phyloP scores from a whole-genome alignment of 2,797 vertebrate genomes.

The Erithacus rubecula region DNA sequence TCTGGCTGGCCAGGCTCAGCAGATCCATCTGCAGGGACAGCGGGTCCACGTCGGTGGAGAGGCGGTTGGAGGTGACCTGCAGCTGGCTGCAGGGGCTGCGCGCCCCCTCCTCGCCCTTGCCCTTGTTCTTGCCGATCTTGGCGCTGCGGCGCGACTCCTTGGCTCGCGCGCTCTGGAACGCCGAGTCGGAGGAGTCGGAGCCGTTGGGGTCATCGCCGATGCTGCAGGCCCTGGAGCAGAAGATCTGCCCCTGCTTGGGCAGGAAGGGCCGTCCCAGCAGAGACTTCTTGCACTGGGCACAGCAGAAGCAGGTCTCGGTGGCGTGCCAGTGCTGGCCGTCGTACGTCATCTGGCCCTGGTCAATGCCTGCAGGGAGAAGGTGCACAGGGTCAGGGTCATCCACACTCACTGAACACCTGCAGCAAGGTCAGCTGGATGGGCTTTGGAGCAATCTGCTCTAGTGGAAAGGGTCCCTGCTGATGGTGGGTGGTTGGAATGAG shows the following conservation, averaged over 20 bases:
- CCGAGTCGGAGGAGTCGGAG: constrained; percentile 94
- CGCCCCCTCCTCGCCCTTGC: constrained; percentile 74
- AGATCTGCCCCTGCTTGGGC: constrained; percentile 97
- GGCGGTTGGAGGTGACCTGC: constrained; percentile 82
- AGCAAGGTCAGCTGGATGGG: not conserved
- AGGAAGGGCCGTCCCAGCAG: constrained; percentile 95
- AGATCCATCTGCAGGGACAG: constrained; percentile 98
- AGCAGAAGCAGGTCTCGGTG: constrained; percentile 95
- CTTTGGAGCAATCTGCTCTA: not conserved
- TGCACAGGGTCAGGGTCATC: not conserved
- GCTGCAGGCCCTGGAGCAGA: constrained; percentile 96
- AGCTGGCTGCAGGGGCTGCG: constrained; percentile 79
- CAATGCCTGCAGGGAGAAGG: constrained; percentile 83
- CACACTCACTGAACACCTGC: fast-evolving
- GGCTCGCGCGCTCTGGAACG: constrained; percentile 93
- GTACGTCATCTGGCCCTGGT: constrained; percentile 99
- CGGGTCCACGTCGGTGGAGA: constrained; percentile 91
- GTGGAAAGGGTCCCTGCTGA: not conserved
- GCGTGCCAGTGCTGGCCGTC: constrained; percentile 99
- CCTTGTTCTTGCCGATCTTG: constrained; percentile 87
- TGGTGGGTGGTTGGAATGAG: not conserved
- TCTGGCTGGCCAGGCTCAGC: constrained; percentile 95
- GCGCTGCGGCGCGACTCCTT: constrained; percentile 91
- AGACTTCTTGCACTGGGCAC: constrained; percentile 94
- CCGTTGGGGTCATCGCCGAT: constrained; percentile 90